phyloP scores from a whole-genome alignment of 2,113 vertebrate genomes.

The Serranochromis macrocephalus region DNA sequence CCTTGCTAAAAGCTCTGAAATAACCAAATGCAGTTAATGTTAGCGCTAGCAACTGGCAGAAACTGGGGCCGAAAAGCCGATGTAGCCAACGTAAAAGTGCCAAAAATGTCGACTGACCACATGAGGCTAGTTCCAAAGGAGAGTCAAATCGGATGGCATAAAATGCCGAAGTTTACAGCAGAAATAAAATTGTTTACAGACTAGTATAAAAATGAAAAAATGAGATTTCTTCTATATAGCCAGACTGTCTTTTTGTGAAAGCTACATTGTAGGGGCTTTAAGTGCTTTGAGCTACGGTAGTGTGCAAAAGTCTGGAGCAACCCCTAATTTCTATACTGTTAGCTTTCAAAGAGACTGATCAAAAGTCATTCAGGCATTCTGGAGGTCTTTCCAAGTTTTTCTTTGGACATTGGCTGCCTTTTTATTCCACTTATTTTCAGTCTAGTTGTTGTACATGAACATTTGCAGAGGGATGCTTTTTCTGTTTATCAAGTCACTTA shows the following conservation, averaged over 20 bases:
- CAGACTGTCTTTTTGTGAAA: not conserved
- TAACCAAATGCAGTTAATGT: not conserved
- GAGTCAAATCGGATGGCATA: not conserved
- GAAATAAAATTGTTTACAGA: not conserved
- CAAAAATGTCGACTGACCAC: not conserved
- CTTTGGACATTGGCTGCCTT: not conserved
- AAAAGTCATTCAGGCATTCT: not conserved
- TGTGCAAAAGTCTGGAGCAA: not conserved
- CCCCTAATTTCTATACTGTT: not conserved
- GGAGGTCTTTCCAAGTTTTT: not conserved
- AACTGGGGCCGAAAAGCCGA: not conserved
- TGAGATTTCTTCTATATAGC: not conserved
- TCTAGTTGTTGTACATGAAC: not conserved
- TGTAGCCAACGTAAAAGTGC: not conserved
- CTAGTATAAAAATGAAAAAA: not conserved
- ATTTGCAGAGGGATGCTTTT: not conserved
- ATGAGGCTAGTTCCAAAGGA: not conserved
- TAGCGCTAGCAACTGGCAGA: not conserved
- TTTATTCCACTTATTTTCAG: accelerated
- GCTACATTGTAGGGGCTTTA: not conserved
- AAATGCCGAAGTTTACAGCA: not conserved
- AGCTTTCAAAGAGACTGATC: not conserved
- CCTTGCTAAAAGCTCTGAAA: not conserved
- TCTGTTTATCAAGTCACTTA: not conserved
- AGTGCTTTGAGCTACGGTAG: not conserved